A percentile compares a stretch with the other conserved stretches of the same genome.
Conservation (phyloP, 1,140 invertebrate genomes). For the Zaprionus capensis region DNA sequence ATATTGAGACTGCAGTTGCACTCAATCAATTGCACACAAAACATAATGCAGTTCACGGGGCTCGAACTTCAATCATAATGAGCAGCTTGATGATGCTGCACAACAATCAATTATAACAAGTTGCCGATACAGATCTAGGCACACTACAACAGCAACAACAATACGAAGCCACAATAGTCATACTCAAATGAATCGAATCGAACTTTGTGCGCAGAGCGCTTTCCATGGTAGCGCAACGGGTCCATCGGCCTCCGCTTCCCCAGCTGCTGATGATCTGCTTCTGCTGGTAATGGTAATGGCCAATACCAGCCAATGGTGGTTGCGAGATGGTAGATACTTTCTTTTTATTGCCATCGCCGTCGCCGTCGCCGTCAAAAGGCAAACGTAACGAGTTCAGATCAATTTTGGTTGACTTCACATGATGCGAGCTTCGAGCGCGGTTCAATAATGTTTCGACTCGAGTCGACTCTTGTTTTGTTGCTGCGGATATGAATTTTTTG, state of each 20-base stretch:
- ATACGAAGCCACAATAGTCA: constrained; percentile 49
- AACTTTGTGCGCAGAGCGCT: constrained; percentile 52
- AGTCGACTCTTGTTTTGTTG: constrained; percentile 62
- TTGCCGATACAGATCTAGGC: constrained; percentile 51
- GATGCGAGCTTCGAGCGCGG: constrained; percentile 47
- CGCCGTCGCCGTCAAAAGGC: constrained; percentile 61
- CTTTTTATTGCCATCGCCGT: constrained; percentile 76
- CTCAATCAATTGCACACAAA: constrained; percentile 34
- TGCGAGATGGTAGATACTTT: constrained; percentile 74
- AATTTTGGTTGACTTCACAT: constrained; percentile 80
- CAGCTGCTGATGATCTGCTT: constrained; percentile 30
- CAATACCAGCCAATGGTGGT: constrained; percentile 27
- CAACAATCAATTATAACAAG: constrained; percentile 80
- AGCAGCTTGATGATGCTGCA: constrained; percentile 65
- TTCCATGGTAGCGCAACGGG: constrained; percentile 44
- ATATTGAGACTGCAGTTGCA: constrained; percentile 20
- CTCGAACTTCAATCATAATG: constrained; percentile 26
- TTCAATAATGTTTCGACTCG: constrained; percentile 70
- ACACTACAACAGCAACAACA: constrained; percentile 35
- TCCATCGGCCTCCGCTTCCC: constrained; percentile 11
- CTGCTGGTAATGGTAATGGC: constrained; percentile 43
- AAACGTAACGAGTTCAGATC: constrained; percentile 81
- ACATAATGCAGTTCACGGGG: constrained; percentile 45
- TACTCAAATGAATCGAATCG: constrained; percentile 68
- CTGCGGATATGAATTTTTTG: constrained; percentile 37